Base-by-base conservation (phyloP, 2,888 invertebrate species). In the Acrobasis repandana region DNA sequence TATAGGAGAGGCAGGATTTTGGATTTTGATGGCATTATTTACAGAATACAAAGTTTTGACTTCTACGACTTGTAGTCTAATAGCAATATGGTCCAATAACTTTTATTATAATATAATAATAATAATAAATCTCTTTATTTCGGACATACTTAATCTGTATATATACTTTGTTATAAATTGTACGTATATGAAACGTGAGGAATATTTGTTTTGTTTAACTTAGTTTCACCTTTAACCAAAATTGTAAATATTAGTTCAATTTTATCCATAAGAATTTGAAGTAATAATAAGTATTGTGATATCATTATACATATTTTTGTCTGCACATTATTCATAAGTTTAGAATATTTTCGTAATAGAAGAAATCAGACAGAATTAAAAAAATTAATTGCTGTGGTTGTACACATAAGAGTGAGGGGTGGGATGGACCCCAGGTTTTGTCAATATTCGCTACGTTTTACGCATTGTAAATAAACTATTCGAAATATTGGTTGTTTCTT, bases 161-260 rank as follows among this genome's bases (percentile, higher is more conserved):
- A 16, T 8, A 33, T 10, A 16, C 15, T 20, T 20, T 11, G 20
- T 60, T 15, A 34, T 52, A 20, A 18, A 28, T 46, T 46, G 43
- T 28, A 47, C 34, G 9, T 15, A 20, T 38, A 16, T 36, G n/a
- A 38, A 9, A 59, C 1, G 16, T 2, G 11, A 51, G 14, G 11
- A 49, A 20, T 6, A 16, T 58, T n/a, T 38, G 3, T 59, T 59
- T 51, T 34, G 10, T 36, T 18, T 20, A 20, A 16, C 28, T 64
- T 58, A 51, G 54, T 66, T 61, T 61, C 62, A 65, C 61, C 62
- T 62, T 67, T 65, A 72, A 79, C 79, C 78, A 83, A 85, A 82
- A 77, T 79, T 89, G 87, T 89, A 88, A 80, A 88, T 89, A 88
- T 80, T 87, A 85, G 85, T 86, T 86, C 81, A 86, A 87, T 86